Base-by-base conservation (phyloP, 2,113 vertebrate species). In the Limnothrissa miodon region DNA sequence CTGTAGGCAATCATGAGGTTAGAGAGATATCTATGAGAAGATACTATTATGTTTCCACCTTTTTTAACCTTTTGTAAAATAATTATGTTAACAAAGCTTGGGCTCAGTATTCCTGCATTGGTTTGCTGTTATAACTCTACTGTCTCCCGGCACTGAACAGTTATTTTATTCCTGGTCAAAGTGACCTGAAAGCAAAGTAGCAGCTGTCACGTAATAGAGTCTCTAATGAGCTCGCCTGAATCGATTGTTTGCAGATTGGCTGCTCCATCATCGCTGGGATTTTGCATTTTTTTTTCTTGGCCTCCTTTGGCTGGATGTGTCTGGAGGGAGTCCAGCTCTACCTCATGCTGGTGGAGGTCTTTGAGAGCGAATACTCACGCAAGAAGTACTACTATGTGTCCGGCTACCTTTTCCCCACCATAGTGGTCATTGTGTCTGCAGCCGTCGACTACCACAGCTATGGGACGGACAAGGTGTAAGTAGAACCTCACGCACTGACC, bases 281-380 rank as follows among this genome's bases (percentile, higher is more conserved):
- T 88, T 95, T 99, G 42, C 98, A 99, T 89, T 99, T 98, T 91
- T 99, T 99, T 95, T 99, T 99, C 93, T 92, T 99, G 92, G 97
- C 98, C 3, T 97, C 98, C 85, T 99, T 99, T 94, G 95, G 97
- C 85, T 99, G 98, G 98, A 99, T 99, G 98, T 99, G 97, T 90
- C 92, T 99, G 82, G 98, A 99, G 93, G 98, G 98, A 45, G 96
- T 99, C 39, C 98, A 99, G 91, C 96, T 99, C 85, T 99, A 99
- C 91, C 95, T 99, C 84, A 99, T 99, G 98, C 94, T 99, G 45
- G 97, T 99, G 84, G 98, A 99, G 91, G 97, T 99, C 86, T 99
- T 99, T 90, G 98, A 99, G 93, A 99, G 98, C 78, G 98, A 99
- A 96, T 99, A 99, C 94, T 99, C 98, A 23, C 96, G 98, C 87